Evolutionary conservation across 64 coral and sea anemone species (phyloP), one percentile per base, ranked within the genome.

Genomic region (Pocillopora verrucosa): DNA sequence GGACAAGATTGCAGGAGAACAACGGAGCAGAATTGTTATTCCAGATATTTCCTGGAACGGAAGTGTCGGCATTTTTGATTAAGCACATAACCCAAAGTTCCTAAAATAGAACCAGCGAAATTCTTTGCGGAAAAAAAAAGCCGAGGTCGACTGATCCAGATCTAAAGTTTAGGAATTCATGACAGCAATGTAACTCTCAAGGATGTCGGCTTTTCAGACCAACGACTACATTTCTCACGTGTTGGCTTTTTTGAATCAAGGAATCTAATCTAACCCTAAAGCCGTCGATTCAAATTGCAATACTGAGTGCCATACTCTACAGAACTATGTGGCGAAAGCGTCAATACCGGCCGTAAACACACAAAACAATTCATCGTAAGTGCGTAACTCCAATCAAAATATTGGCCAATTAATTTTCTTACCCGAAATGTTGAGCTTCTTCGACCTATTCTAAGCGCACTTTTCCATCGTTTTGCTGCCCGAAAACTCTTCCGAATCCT

Each of bases 401-500:
- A 85, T 85, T 85, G 41, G 68, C 9, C 41, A 84, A 85, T 36
- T 56, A 41, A 19, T 9, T 63, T 65, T 13, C 82, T 85, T 72
- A 85, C 82, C 82, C 82, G 63, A 72, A 72, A 85, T 72, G 65
- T 72, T 19, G 82, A 85, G n/a, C 37, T 58, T 19, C 82, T 85
- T 72, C 65, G 67, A 3, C 82, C 63, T 10, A 70, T 22, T 10
- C 82, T 85, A 72, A 85, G 72, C 37, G 82, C 72, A 85, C 65
- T 25, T 65, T 85, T 85, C 82, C 82, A 85, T 68, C 82, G 69
- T 16, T 72, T 85, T 0, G 82, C 82, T 10, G 65, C 82, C 25
- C 82, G 82, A 85, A 85, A 85, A 30, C 82, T 85, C 65, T 85
- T 85, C 30, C 82, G 69, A 24, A 85, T 85, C 38, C 82, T 65